Conservation (phyloP, 2,888 invertebrate genomes). For the Thereva unica region DNA sequence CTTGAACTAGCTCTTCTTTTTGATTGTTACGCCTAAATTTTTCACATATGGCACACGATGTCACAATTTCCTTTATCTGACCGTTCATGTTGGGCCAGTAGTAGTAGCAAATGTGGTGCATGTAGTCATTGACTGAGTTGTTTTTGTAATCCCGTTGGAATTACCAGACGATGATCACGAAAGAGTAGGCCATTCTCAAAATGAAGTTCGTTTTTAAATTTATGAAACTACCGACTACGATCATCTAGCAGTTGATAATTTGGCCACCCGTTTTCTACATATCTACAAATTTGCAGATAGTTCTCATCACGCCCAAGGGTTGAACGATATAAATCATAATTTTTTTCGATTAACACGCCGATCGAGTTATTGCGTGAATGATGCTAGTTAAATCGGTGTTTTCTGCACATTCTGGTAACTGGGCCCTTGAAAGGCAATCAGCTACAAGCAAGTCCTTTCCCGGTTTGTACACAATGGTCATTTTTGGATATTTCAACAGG, state of each 20-base stretch:
- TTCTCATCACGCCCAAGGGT: not conserved
- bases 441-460: conserved; percentile 47
- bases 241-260: conserved; percentile 32
- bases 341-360: conserved; percentile 38
- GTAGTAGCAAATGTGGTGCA: no score
- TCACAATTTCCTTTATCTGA: conserved; percentile 46
- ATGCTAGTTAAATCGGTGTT: conserved; percentile 46
- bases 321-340: not conserved
- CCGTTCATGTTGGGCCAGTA: conserved; percentile 47
- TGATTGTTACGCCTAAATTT: not conserved
- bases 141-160: conserved; percentile 42
- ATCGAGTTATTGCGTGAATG: conserved; percentile 38
- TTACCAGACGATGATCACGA: conserved; percentile 39
- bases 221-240: conserved; percentile 13
- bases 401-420: conserved; percentile 36
- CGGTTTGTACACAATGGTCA: conserved; percentile 45
- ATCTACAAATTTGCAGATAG: not conserved
- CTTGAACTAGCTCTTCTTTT: conserved; percentile 1
- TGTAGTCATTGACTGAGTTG: conserved; percentile 46
- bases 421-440: conserved; percentile 46
- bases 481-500: conserved; percentile 46
- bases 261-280: conserved; percentile 41
- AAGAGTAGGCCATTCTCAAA: conserved; percentile 38
- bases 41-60: conserved; percentile 38
- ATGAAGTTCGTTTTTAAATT: not conserved